Evolutionary conservation across 2,888 invertebrate genomes (phyloP), one percentile per base, ranked within the genome.

Genomic region (Troides helena): DNA sequence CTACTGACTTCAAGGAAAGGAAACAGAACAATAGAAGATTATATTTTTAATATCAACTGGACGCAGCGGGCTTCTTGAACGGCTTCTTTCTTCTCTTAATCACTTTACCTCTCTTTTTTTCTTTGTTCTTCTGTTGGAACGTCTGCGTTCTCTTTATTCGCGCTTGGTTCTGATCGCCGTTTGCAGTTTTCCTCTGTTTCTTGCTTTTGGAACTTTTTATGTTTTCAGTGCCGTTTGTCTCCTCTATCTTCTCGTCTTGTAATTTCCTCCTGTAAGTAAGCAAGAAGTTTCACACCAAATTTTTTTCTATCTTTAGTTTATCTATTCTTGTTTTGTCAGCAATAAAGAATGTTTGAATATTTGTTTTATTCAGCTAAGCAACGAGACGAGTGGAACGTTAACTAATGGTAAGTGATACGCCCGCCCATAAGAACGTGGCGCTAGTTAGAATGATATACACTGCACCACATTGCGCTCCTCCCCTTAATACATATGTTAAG

Each of bases 151-250:
- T 70, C 8, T 50, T 65, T 7, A 70, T 72, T 61, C 71, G 70
- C 39, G 69, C 69, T 67, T 70, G 75, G 57, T 73, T 77, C 36
- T 68, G 43, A 5, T 71, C 78, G 61, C 73, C 74, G 63, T 83
- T 82, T 68, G 81, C 78, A 12, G 84, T 73, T 81, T 80, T 88
- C 67, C 86, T 85, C 7, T 84, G 82, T 72, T 92, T 92, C 6
- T 77, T 84, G 60, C 80, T 81, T 78, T 86, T 86, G 6, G 81
- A 81, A 50, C 76, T 78, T 62, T 84, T 83, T 0, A 88, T 77
- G 2, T 70, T 57, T 0, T 77, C 73, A 1, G 85, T 81, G 17
- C 76, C 77, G 73, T 82, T 84, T 1, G 79, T 30, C 23, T 77
- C 80, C 0, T 73, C 71, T 2, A 77, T 75, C 10, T 82, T 82